Evolutionary conservation across 2,888 invertebrate genomes (phyloP).

Genomic region (Zygothrica quintamaculata): DNA sequence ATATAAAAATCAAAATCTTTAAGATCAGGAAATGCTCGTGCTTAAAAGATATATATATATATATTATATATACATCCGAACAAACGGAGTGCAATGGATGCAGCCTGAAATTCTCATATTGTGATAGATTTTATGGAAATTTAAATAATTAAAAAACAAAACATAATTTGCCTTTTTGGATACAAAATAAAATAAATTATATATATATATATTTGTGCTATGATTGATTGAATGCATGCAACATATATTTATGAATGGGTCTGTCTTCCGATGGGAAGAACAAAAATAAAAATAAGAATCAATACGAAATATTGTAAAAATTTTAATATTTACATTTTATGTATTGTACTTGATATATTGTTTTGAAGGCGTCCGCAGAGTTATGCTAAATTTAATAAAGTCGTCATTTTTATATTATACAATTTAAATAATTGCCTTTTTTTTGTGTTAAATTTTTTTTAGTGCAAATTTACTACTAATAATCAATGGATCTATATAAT

Average conservation of each 20-base stretch:
- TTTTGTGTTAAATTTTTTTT: no score
- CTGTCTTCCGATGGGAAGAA: constrained; percentile 46
- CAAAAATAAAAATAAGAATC: constrained; percentile 18
- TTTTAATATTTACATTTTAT: constrained; percentile 45
- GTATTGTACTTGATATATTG: constrained; percentile 65
- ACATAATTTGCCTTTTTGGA: constrained; percentile 65
- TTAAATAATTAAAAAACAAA: constrained; percentile 46
- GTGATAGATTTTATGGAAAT: constrained; percentile 77
- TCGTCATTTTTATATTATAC: constrained; percentile 65
- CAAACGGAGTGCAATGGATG: constrained; percentile 23
- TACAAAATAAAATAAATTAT: constrained; percentile 42
- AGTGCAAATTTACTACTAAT: no score
- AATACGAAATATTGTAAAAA: constrained; percentile 40
- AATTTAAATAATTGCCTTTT: background rate
- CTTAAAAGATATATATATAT: no score
- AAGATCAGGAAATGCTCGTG: constrained; percentile 30
- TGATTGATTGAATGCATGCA: constrained; percentile 52
- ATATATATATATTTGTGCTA: constrained; percentile 44
- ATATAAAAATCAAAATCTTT: constrained; percentile 44
- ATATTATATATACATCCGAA: no score
- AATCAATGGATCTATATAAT: no score
- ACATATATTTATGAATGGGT: constrained; percentile 38
- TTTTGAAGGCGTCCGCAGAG: constrained; percentile 62
- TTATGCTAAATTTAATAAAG: constrained; percentile 69
- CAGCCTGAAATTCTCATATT: constrained; percentile 65